These are phyloP conservation scores for Crioceris asparagi DNA, from an alignment of 2,888 invertebrate genomes.

Conservation along the genomic window DNA sequence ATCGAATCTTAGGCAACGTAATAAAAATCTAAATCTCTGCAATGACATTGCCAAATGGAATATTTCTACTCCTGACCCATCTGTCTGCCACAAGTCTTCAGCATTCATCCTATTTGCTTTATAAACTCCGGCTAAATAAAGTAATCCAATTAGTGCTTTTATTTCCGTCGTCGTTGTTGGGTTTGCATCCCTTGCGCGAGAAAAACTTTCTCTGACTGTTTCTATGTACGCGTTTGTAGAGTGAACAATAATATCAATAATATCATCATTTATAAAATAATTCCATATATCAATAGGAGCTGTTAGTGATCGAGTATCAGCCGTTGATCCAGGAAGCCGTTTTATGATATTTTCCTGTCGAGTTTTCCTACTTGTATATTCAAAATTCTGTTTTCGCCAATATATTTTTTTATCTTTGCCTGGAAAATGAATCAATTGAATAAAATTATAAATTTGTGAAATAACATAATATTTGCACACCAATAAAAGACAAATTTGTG, in stretches of 20 bases:
- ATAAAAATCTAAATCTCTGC: conserved; percentile 6
- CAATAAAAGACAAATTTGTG: no score
- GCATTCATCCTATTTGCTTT: conserved; percentile 8
- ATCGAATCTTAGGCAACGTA: conserved; percentile 3
- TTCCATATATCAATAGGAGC: background rate
- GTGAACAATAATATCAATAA: background rate
- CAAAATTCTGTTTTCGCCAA: no score
- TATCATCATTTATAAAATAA: background rate
- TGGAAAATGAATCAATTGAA: no score
- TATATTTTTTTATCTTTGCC: no score
- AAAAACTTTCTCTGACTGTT: background rate
- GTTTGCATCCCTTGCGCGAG: conserved; percentile 1
- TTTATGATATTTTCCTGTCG: background rate
- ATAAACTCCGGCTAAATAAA: conserved; percentile 9
- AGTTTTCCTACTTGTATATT: no score
- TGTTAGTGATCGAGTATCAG: background rate
- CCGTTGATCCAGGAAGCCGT: background rate
- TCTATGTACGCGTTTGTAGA: background rate
- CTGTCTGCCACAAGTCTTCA: conserved; percentile 9
- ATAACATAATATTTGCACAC: no score
- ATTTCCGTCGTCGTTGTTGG: background rate
- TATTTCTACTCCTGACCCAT: conserved; percentile 12
- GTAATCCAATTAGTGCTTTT: conserved; percentile 8
- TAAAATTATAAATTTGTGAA: no score
- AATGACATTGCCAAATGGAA: conserved; percentile 9